Evolutionary conservation across 2,797 vertebrate genomes (phyloP).

Genomic region (Diplodus sargus): DNA sequence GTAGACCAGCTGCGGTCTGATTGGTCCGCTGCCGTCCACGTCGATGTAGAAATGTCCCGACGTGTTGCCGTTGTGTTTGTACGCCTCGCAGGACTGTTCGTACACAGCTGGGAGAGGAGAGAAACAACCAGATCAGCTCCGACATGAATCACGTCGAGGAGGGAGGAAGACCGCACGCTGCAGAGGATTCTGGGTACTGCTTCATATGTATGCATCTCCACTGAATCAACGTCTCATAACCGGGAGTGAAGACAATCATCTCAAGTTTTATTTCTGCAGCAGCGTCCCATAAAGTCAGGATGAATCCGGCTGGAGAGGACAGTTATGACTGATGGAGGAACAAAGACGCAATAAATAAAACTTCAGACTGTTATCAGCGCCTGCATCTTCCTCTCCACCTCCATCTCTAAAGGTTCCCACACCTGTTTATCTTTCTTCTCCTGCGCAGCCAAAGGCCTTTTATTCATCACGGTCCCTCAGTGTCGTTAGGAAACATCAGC

Average conservation of each 20-base stretch:
- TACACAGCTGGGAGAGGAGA: conserved; percentile 74
- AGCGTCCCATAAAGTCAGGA: conserved; percentile 22
- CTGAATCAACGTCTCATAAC: conserved; percentile 15
- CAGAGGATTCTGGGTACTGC: conserved; percentile 17
- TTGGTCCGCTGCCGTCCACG: conserved; percentile 85
- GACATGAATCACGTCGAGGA: conserved; percentile 3
- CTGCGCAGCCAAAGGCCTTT: conserved; percentile 21
- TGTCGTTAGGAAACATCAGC: conserved; percentile 2
- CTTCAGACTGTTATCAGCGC: conserved; percentile 21
- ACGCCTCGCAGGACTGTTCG: conserved; percentile 84
- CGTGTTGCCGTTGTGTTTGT: conserved; percentile 81
- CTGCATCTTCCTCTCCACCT: not conserved
- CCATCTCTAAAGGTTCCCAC: conserved; percentile 32
- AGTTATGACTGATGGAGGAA: conserved; percentile 18
- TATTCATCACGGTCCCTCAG: conserved; percentile 20
- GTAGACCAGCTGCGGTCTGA: conserved; percentile 81
- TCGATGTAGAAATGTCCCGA: conserved; percentile 84
- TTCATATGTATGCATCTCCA: not conserved
- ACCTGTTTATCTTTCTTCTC: conserved; percentile 29
- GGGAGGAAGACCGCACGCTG: conserved; percentile 1
- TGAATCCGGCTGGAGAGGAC: not conserved
- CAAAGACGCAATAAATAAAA: conserved; percentile 32
- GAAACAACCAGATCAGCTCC: conserved; percentile 42
- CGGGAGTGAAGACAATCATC: conserved; percentile 15
- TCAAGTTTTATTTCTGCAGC: conserved; percentile 13